Percentiles rank a stretch among this genome's conserved stretches.
phyloP scores from a whole-genome alignment of 2,113 vertebrate species.

The Prochilodus magdalenae region DNA sequence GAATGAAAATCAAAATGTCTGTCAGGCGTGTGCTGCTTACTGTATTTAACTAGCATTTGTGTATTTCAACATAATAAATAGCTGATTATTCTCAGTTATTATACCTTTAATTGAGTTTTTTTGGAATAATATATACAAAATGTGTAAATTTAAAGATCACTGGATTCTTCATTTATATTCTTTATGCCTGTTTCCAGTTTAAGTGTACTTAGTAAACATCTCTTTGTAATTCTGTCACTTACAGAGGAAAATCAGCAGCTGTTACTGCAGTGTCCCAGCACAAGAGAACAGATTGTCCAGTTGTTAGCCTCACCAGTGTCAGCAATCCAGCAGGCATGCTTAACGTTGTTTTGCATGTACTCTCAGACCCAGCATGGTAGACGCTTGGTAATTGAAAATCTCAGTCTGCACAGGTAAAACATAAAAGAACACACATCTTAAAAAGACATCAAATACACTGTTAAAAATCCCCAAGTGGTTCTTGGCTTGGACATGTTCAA shows the following conservation, averaged over 20 bases:
- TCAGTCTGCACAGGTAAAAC: conserved; percentile 79
- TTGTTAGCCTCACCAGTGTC: conserved; percentile 69
- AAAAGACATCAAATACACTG: not conserved
- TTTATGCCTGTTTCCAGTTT: not conserved
- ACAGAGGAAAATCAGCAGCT: conserved; percentile 88
- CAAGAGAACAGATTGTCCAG: conserved; percentile 69
- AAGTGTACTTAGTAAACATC: conserved; percentile 17
- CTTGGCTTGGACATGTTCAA: not conserved
- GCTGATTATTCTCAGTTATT: no score
- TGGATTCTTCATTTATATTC: no score
- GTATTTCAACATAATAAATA: no score
- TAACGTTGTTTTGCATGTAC: conserved; percentile 78
- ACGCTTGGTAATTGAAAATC: conserved; percentile 72
- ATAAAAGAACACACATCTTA: not conserved
- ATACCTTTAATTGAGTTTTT: no score
- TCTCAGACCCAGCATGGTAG: conserved; percentile 71
- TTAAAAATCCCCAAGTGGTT: not conserved
- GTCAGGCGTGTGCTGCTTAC: not conserved
- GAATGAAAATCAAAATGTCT: not conserved
- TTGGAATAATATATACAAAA: no score
- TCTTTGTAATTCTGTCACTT: conserved; percentile 34
- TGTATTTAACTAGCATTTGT: no score
- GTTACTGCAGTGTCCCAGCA: conserved; percentile 69
- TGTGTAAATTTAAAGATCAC: no score
- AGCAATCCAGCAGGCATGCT: conserved; percentile 71